Conservation (phyloP, 2,888 invertebrate genomes). For the Apantesis nais region DNA sequence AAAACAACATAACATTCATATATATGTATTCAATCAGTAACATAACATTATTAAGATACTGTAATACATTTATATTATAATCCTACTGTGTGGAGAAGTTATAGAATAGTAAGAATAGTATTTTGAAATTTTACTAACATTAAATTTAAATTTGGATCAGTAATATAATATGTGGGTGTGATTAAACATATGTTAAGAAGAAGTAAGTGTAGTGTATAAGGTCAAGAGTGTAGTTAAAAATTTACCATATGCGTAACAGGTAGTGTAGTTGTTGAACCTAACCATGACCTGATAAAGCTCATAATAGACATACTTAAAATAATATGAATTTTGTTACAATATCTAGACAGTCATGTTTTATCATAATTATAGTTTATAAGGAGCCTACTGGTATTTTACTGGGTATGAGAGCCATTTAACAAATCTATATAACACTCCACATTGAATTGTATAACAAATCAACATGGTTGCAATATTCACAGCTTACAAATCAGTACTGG, state of each 20-base stretch:
- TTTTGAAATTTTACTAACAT: background rate
- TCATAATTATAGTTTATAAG: conserved; percentile 34
- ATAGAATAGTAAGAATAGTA: too few relatives aligned
- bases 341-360: conserved; percentile 46
- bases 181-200: background rate
- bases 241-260: background rate
- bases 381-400: conserved; percentile 74
- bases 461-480: conserved; percentile 72
- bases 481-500: conserved; percentile 97
- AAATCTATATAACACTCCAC: conserved; percentile 79
- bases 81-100: background rate
- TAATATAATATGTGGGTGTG: background rate
- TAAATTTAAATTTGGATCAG: background rate
- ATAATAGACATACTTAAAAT: conserved; percentile 1
- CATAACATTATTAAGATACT: background rate
- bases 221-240: background rate
- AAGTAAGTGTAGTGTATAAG: background rate
- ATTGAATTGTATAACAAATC: conserved; percentile 73
- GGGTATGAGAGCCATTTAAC: conserved; percentile 30
- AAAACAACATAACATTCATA: background rate
- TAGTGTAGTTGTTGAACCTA: background rate
- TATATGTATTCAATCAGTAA: too few relatives aligned
- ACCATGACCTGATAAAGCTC: background rate
- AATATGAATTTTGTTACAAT: conserved; percentile 2
- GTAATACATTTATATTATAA: background rate